phyloP scores from a whole-genome alignment of 2,113 vertebrate species.

The Phoxinus phoxinus region DNA sequence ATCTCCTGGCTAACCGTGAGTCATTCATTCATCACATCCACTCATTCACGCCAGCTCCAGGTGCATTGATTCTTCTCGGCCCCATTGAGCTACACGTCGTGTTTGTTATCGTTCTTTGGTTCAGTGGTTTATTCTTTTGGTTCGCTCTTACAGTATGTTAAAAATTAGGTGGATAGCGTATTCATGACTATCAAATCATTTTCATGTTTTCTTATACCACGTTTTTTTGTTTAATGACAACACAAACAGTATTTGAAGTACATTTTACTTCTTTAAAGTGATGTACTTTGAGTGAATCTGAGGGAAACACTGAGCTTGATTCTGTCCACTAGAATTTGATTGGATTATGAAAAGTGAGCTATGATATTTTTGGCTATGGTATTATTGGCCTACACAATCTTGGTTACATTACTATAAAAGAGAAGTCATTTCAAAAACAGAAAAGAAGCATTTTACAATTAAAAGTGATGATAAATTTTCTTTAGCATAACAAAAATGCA shows the following conservation, averaged over 20 bases:
- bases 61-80: neutral
- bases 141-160: too few relatives aligned
- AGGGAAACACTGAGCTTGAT: neutral
- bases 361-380: neutral
- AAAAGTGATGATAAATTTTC: neutral
- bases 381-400: neutral
- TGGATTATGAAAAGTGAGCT: neutral
- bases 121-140: neutral
- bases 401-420: neutral
- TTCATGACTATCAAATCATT: neutral
- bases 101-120: neutral
- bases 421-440: neutral
- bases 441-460: neutral
- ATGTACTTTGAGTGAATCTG: neutral
- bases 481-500: neutral
- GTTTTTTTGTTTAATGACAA: neutral
- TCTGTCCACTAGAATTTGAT: neutral
- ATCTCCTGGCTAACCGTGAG: conserved; percentile 88
- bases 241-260: neutral
- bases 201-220: neutral
- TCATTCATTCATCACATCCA: conserved; percentile 49
- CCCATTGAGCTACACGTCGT: neutral
- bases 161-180: neutral
- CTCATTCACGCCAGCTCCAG: neutral
- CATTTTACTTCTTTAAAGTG: neutral